Base-by-base conservation (phyloP, 2,888 invertebrate genomes). In the Luperina nickerlii region DNA sequence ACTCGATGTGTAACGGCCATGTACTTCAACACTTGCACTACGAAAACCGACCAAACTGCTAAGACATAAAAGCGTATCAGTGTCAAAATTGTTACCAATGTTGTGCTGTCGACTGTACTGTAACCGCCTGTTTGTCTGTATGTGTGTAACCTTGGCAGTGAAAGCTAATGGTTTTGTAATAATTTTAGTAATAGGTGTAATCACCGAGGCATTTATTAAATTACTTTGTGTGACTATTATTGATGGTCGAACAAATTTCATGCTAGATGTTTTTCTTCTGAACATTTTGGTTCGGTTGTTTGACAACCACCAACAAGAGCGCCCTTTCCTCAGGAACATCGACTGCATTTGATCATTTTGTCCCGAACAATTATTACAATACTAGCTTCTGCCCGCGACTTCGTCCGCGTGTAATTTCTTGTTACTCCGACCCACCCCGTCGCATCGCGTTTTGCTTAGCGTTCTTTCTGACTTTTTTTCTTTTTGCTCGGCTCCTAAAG, bases 171-270 rank as follows among this genome's bases (percentile, higher is more conserved):
- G 74, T 69, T 69, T 62, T 65, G 38, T 57, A 62, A 74, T 74
- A 57, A 84, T 74, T 63, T 38, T 18, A 63, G 57, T 81, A 84
- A 83, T 69, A 27, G 62, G 27, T 76, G 62, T 81, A 66, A 85
- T 75, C 68, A 65, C 42, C 15, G 45, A 65, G 38, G 57, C 70
- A 67, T 84, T 84, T 74, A 48, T 70, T 70, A n/a, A 66, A 85
- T 79, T 67, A 45, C 62, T 62, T 48, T 77, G 15, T 48, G 57
- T 57, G 11, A 57, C 5, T 42, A 32, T n/a, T 62, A 54, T 68
- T 42, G 27, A n/a, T 18, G 11, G n/a, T 48, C 15, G 48, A 60
- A 69, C 69, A 69, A 32, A 5, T 38, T 45, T 38, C 15, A 24
- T 18, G 24, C 2, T 42, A 20, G 38, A 38, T 32, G 18, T n/a